Percentiles rank a stretch among this genome's conserved stretches.
Evolutionary conservation across 2,888 invertebrate genomes (phyloP).

Genomic region (Bimastos eiseni): DNA sequence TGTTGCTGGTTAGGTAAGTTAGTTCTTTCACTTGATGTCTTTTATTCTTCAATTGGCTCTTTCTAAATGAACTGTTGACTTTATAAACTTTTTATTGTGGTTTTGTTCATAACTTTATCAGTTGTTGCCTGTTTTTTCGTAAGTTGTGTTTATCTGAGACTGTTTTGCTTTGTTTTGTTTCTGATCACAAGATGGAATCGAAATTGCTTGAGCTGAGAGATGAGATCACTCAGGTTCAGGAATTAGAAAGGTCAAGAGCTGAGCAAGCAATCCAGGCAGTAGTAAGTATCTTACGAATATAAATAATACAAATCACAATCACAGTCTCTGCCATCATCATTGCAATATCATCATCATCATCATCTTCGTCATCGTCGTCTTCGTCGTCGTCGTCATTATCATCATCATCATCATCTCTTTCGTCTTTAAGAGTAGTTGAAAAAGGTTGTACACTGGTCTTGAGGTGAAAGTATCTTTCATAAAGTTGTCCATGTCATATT

Average conservation of each 20-base stretch:
- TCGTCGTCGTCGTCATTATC: neutral
- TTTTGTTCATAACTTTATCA: neutral
- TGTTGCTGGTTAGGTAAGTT: too few species aligned
- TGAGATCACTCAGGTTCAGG: slow-evolving; percentile 49
- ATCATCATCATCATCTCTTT: neutral
- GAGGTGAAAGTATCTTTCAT: neutral
- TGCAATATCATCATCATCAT: neutral
- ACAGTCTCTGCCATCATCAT: neutral
- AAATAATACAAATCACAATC: neutral
- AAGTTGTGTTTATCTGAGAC: neutral
- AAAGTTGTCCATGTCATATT: neutral
- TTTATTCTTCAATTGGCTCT: neutral
- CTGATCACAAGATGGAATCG: slow-evolving; percentile 46
- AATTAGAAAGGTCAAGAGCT: slow-evolving; percentile 40
- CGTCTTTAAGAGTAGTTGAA: neutral
- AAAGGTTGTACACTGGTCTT: neutral
- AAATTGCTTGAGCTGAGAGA: slow-evolving; percentile 52
- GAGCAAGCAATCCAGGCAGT: slow-evolving; percentile 40
- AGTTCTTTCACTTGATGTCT: neutral
- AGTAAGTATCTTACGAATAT: slow-evolving; percentile 24
- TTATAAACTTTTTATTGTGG: neutral
- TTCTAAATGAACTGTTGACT: neutral
- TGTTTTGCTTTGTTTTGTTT: slow-evolving; percentile 19
- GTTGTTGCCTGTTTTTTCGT: neutral
- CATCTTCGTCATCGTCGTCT: neutral